These are phyloP conservation scores for Helicoverpa zea DNA, from an alignment of 1,140 invertebrate species.

Conservation along the genomic window DNA sequence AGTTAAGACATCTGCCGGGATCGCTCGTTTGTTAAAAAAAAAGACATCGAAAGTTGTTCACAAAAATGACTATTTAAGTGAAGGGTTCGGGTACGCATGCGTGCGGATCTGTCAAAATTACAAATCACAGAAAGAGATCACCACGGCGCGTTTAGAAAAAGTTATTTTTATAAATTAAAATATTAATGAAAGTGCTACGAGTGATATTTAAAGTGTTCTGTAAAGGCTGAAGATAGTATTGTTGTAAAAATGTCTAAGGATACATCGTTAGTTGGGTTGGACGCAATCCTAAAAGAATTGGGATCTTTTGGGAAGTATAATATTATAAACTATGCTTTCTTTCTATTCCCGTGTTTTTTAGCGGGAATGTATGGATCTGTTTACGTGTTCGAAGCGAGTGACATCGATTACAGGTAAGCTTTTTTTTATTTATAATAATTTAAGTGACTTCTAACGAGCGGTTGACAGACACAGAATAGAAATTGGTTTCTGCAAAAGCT, in stretches of 20 bases:
- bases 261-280: conserved; percentile 60
- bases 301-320: conserved; percentile 80
- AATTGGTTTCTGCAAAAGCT: not conserved
- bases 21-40: conserved; percentile 23
- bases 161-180: conserved; percentile 43
- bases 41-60: conserved; percentile 31
- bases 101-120: conserved; percentile 58
- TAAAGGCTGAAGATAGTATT: conserved; percentile 47
- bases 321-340: conserved; percentile 77
- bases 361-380: conserved; percentile 81
- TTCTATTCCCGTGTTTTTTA: conserved; percentile 78
- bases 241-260: conserved; percentile 65
- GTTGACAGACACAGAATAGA: not conserved
- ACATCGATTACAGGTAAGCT: conserved; percentile 78
- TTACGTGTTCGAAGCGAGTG: conserved; percentile 78
- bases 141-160: not conserved
- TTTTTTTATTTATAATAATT: conserved; percentile 32
- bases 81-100: conserved; percentile 55
- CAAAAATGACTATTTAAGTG: conserved; percentile 20
- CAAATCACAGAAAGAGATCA: not conserved
- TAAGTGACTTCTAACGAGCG: not conserved
- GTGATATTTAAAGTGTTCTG: conserved; percentile 43
- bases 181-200: conserved; percentile 1
- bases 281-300: conserved; percentile 70
- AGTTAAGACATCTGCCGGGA: conserved; percentile 38